Evolutionary conservation across 1,140 invertebrate species (phyloP), one percentile per base, ranked within the genome.

Genomic region (Amyelois transitella): DNA sequence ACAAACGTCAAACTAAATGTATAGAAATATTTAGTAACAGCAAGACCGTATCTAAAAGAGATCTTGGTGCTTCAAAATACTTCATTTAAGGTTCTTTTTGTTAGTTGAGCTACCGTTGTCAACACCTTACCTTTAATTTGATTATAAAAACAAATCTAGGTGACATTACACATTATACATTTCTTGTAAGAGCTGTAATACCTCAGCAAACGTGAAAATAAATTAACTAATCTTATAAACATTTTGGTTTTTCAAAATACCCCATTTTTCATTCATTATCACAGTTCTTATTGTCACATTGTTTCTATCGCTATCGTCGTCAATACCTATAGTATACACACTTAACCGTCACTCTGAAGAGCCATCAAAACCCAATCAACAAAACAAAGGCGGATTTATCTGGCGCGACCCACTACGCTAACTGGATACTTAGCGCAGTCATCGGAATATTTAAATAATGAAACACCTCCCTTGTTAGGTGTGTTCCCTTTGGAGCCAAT

Each of bases 361-460:
- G 19, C 24, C 22, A 50, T 50, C 48, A 50, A 25, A 25, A 50
- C 21, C 28, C 48, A 50, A 50, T 50, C 48, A 50, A 25, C 48
- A 25, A 24, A 25, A 50, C 48, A 50, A 50, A 17, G 48, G 48
- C 48, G 18, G 21, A 50, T 24, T 50, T 50, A 50, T 50, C 28
- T 32, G 21, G 24, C 22, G 73, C 67, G 75, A 71, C 79, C 68
- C 64, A 73, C 71, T 80, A 77, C 67, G 75, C 44, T 47, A 47
- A 47, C 65, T 63, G 63, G 61, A 56, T 68, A 64, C 75, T 82
- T 76, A 77, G 75, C 68, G 77, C 70, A 75, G 57, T 77, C 73
- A 68, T 71, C 62, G 64, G 70, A 75, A 81, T 81, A 80, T 84
- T 82, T 81, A 82, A 82, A 86, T 84, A 84, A 83, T 79, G 76